phyloP scores from a whole-genome alignment of 2,797 vertebrate genomes.

The Gadopsis marmoratus region DNA sequence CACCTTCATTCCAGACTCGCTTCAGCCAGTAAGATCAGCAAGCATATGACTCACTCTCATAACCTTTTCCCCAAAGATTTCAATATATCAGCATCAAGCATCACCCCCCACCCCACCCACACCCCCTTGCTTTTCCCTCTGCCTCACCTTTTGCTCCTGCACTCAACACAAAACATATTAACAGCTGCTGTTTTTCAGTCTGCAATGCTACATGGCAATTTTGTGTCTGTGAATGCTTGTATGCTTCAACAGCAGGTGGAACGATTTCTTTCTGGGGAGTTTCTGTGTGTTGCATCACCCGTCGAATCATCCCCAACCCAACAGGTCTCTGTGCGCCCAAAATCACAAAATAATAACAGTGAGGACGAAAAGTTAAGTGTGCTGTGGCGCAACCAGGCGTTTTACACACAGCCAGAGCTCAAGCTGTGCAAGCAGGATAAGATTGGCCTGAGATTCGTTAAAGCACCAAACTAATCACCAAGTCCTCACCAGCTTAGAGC shows the following conservation, averaged over 20 bases:
- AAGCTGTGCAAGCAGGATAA: constrained; percentile 58
- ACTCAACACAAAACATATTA: constrained; percentile 18
- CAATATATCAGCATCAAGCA: constrained; percentile 43
- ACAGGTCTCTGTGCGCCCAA: constrained; percentile 2
- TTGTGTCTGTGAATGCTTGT: not conserved
- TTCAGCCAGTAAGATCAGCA: constrained; percentile 62
- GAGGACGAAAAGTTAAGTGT: constrained; percentile 32
- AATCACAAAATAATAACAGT: constrained; percentile 39
- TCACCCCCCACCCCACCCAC: not conserved
- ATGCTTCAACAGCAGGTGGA: constrained; percentile 36
- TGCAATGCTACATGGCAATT: not conserved
- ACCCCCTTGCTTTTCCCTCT: not conserved
- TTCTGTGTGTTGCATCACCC: constrained; percentile 72
- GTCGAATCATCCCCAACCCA: constrained; percentile 16
- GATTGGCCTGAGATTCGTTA: constrained; percentile 39
- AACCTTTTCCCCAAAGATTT: constrained; percentile 74
- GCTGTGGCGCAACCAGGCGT: constrained; percentile 34
- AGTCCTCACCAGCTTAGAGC: constrained; percentile 21
- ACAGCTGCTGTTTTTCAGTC: not conserved
- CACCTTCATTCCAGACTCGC: constrained; percentile 58
- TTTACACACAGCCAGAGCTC: constrained; percentile 42
- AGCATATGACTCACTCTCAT: constrained; percentile 75
- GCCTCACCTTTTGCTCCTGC: not conserved
- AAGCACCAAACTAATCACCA: constrained; percentile 39
- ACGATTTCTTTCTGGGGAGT: constrained; percentile 31